Base-by-base conservation (phyloP, 1,140 invertebrate genomes). In the Phthorimaea operculella region DNA sequence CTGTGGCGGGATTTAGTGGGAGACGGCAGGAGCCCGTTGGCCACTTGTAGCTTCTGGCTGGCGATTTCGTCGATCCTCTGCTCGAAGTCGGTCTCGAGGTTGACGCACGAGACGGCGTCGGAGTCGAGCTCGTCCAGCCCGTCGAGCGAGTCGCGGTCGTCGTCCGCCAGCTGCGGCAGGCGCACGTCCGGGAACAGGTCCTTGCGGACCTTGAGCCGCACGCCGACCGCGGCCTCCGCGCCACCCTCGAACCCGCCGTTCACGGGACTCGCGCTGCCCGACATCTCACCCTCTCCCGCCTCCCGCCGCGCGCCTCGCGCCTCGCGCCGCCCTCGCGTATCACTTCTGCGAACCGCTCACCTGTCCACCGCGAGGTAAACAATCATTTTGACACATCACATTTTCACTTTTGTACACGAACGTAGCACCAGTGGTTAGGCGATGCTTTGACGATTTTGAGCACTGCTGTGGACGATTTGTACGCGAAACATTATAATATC, bases 371-470 rank as follows among this genome's bases (percentile, higher is more conserved):
- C 76, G 83, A 84, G 72, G 83, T 86, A 86, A 86, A 86, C 82
- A 86, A 86, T 86, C 82, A 74, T 71, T 83, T 86, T 86, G 84
- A 85, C 82, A 85, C 82, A 86, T 86, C 84, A 86, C 84, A 86
- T 86, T 85, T 84, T 86, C 79, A 83, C 80, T 83, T 83, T 85
- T 79, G 76, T 76, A 70, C 69, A 68, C 69, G 70, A 73, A 67
- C 66, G 65, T 81, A 72, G 72, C 71, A 77, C 70, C 70, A 64
- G 74, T 74, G 63, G 67, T 73, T 73, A 74, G 62, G 68, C 58
- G 59, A 76, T 73, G 70, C 59, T 71, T 14, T 8, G 11, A 62
- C 57, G 60, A 72, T 70, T 68, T 72, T 60, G 71, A 77, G 67
- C 57, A 61, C 74, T 71, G 76, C 77, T 77, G 68, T 64, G 62